Base-by-base conservation (phyloP, 2,113 vertebrate genomes). In the Microtus oregoni region DNA sequence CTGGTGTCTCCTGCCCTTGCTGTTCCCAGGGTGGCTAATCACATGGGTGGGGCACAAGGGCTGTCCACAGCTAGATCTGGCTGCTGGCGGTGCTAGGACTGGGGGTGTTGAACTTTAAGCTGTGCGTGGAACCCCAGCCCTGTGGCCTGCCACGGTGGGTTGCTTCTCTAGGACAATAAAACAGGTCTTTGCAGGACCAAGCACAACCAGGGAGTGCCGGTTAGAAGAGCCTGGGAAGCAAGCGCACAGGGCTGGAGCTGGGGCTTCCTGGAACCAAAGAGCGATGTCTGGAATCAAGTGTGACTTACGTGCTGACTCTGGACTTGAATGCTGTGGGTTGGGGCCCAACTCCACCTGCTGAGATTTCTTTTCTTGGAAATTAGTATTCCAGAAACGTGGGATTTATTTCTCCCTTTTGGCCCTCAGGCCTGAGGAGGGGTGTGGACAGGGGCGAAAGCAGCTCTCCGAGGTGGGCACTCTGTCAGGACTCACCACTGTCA, bases 221-320 rank as follows among this genome's bases (percentile, higher is more conserved):
- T 0, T 9, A 22, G 30, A 26, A 24, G 13, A 28, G 10, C 4
- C 38, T 24, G 13, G 3, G 9, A 35, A 55, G 68, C 6, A 30
- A 55, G 68, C 6, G 0, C 1, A 3, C 2, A 0, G 3, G 17
- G 2, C 10, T 8, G 47, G 32, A 44, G 28, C 72, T 1, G 14
- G 35, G 67, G 73, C 19, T 73, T 77, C 44, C 47, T 32, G 3
- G 20, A 15, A 85, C 78, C 86, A 73, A 83, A 90, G 63, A 77
- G 75, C 8, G 4, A 19, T 70, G 4, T 17, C 30, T 32, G 38
- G 32, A 14, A 63, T 35, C 12, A 10, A 20, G 4, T 7, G 4
- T 38, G 3, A 12, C 22, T 55, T 3, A 1, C 11, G 10, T 1
- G 3, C 50, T 6, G 28, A 72, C 89, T 61, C 68, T 52, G 8